Base-by-base conservation (phyloP, 2,797 vertebrate species). In the Brotula barbata region DNA sequence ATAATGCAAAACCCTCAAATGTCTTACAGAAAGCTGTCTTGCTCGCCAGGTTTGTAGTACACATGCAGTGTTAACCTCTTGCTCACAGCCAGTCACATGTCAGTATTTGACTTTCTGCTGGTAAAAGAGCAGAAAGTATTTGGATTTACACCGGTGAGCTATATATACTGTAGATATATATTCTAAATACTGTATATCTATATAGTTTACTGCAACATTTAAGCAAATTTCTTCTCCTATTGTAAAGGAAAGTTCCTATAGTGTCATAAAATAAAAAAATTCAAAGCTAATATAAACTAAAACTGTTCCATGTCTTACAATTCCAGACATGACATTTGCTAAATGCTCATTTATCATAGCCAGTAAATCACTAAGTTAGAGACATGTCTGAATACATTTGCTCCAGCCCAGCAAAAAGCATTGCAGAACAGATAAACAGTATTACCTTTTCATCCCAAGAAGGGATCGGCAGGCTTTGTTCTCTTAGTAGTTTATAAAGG, bases 1-100 rank as follows among this genome's bases (percentile, higher is more conserved):
- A 87, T 87, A 86, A 86, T 88, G 71, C 68, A 89, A 58, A 64
- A 70, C 25, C 37, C 64, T 68, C 68, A 79, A 82, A 83, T 82
- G 84, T 85, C 73, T 72, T 78, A 86, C 75, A 84, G 83, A 85
- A 76, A 70, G 62, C 57, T 61, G 52, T 61, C 63, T 57, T 55
- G 76, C 64, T 75, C 58, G 44, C 56, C 53, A 69, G 53, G 61
- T 57, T 46, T 66, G 48, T 15, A 41, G 59, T 57, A 41, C 55
- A 68, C 58, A 57, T 4, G 0, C 42, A 25, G 39, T 7, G 17
- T 61, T 74, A 64, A 65, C 73, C 75, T 64, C 61, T 81, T 76
- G 68, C 46, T 48, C 28, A 2, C 1, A 54, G 81, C 64, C 21
- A n/a, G 56, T 70, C 49, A 45, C 40, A 10, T 17, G 54, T 52